A percentile compares a stretch with the other conserved stretches of the same genome.
phyloP scores from a whole-genome alignment of 2,797 vertebrate species.

The Oophaga sylvatica region DNA sequence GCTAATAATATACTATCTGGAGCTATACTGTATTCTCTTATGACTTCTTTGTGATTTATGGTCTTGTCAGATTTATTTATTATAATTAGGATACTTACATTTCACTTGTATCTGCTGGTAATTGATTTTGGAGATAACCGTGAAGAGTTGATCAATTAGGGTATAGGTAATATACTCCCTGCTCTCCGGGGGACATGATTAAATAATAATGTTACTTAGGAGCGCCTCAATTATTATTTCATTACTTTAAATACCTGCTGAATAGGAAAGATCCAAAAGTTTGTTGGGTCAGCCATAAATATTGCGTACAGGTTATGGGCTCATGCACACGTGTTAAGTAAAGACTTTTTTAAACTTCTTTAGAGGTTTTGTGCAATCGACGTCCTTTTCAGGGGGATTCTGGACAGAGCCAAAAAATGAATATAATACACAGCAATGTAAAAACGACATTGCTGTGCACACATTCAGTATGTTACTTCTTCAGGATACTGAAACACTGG shows the following conservation, averaged over 20 bases:
- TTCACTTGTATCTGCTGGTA: conserved; percentile 31
- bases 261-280: background rate
- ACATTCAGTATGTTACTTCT: too few species aligned
- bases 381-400: too few species aligned
- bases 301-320: background rate
- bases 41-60: conserved; percentile 47
- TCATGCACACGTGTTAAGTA: background rate
- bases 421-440: too few species aligned
- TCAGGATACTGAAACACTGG: too few species aligned
- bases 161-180: conserved; percentile 1
- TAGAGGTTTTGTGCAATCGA: too few species aligned
- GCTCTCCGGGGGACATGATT: background rate
- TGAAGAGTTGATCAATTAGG: conserved; percentile 49
- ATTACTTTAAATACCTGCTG: background rate
- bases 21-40: background rate
- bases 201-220: background rate
- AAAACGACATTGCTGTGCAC: too few species aligned
- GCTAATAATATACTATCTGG: background rate
- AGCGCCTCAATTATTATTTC: background rate
- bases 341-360: too few species aligned
- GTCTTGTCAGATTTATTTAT: conserved; percentile 33
- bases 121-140: conserved; percentile 40
- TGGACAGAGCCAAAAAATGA: too few species aligned
- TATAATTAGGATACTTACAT: conserved; percentile 21
- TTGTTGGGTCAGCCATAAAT: background rate